Percentiles rank a stretch among this genome's conserved stretches.
Conservation (phyloP, 2,797 vertebrate species). For the Taeniopygia guttata region DNA sequence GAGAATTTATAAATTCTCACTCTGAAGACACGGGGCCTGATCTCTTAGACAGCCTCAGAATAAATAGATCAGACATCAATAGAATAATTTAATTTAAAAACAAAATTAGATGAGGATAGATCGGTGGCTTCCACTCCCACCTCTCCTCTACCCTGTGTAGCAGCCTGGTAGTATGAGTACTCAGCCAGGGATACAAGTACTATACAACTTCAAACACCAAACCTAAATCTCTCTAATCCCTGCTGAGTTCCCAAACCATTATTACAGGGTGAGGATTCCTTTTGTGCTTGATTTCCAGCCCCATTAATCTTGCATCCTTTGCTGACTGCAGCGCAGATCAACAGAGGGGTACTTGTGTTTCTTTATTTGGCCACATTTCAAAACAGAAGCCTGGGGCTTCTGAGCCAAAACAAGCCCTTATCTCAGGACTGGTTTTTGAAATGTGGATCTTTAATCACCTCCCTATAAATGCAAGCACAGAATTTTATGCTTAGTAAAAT, state of each 20-base stretch:
- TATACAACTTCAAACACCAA: background rate
- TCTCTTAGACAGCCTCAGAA: background rate
- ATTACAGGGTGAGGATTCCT: slow-evolving; percentile 20
- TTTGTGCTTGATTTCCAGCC: slow-evolving; percentile 34
- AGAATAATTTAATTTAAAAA: background rate
- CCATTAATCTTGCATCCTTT: slow-evolving; percentile 34
- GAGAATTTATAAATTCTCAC: background rate
- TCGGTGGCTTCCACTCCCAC: background rate
- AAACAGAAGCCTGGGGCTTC: background rate
- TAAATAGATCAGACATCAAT: background rate
- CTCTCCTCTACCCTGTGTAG: background rate
- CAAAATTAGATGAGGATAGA: background rate
- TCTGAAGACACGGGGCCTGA: background rate
- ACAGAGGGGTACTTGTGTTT: background rate
- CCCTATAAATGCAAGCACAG: background rate
- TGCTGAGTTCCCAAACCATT: background rate
- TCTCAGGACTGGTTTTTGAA: background rate
- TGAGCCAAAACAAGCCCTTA: background rate
- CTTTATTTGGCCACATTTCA: background rate
- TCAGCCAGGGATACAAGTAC: background rate
- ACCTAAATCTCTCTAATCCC: background rate
- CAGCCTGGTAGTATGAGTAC: background rate
- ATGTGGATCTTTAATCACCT: background rate
- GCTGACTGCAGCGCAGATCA: slow-evolving; percentile 1
- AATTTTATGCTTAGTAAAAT: background rate